Evolutionary conservation across 2,797 vertebrate genomes (phyloP).

Genomic region (Enteromius trimaculatus): DNA sequence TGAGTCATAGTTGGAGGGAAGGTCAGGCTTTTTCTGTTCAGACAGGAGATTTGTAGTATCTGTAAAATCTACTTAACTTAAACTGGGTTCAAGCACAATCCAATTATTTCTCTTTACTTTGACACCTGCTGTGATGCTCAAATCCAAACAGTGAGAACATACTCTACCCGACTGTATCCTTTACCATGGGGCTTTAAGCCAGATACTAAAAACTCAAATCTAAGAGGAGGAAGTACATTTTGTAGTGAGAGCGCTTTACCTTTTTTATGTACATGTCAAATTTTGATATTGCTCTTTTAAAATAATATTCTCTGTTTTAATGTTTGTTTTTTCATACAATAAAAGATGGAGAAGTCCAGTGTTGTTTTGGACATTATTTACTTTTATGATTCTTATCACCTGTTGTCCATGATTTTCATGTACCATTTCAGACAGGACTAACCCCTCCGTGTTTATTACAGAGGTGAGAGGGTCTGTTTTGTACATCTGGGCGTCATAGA

Average conservation of each 20-base stretch:
- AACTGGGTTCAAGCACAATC: slow-evolving; percentile 48
- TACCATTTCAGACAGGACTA: too few species aligned
- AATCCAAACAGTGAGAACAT: slow-evolving; percentile 47
- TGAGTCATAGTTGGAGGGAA: background rate
- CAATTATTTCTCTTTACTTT: slow-evolving; percentile 44
- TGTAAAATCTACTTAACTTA: slow-evolving; percentile 57
- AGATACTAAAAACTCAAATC: background rate
- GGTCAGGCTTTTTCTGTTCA: slow-evolving; percentile 22
- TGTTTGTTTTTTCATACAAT: background rate
- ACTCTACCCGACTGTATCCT: slow-evolving; percentile 24
- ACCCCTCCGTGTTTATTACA: too few species aligned
- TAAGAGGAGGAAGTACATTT: background rate
- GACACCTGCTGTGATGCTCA: slow-evolving; percentile 39
- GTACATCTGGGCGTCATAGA: too few species aligned
- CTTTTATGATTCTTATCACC: too few species aligned
- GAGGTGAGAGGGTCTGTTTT: too few species aligned
- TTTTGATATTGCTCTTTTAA: background rate
- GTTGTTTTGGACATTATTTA: background rate
- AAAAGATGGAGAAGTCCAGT: background rate
- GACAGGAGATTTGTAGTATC: slow-evolving; percentile 52
- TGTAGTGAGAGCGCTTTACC: background rate
- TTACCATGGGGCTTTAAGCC: slow-evolving; percentile 7
- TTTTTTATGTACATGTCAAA: background rate
- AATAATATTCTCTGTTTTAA: background rate
- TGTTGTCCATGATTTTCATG: too few species aligned